phyloP scores from a whole-genome alignment of 2,113 vertebrate species.

The Egretta garzetta region DNA sequence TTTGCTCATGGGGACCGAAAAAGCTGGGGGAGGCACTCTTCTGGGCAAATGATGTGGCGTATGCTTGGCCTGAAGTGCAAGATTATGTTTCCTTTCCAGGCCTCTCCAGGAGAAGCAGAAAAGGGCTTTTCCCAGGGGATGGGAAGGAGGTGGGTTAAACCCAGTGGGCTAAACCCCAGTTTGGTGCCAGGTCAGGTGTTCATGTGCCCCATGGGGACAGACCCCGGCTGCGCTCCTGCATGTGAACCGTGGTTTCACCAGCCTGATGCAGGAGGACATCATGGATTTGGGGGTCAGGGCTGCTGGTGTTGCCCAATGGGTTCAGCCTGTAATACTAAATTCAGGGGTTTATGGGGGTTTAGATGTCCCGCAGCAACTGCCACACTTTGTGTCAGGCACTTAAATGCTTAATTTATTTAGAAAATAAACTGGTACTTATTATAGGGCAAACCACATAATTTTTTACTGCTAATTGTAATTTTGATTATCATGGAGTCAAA shows the following conservation, averaged over 20 bases:
- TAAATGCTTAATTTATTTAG: not conserved
- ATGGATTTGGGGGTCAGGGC: not conserved
- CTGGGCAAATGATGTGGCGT: not conserved
- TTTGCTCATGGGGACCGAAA: not conserved
- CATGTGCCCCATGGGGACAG: accelerated
- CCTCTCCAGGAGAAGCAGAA: not conserved
- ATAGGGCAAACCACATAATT: not conserved
- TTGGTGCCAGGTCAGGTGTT: not conserved
- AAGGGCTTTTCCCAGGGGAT: not conserved
- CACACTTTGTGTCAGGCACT: not conserved
- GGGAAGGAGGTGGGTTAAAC: not conserved
- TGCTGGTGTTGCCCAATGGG: not conserved
- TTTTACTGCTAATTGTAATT: not conserved
- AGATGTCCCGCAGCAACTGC: not conserved
- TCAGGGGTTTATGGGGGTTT: not conserved
- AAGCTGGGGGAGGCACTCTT: not conserved
- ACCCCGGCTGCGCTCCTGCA: not conserved
- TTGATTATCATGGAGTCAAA: not conserved
- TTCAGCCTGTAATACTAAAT: not conserved
- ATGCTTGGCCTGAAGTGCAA: not conserved
- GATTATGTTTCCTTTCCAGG: not conserved
- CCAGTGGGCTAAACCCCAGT: not conserved
- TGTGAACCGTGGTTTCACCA: not conserved
- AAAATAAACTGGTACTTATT: not conserved
- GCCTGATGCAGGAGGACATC: not conserved